Evolutionary conservation across 1,140 invertebrate genomes (phyloP), one percentile per base, ranked within the genome.

Genomic region (Drusus annulatus): DNA sequence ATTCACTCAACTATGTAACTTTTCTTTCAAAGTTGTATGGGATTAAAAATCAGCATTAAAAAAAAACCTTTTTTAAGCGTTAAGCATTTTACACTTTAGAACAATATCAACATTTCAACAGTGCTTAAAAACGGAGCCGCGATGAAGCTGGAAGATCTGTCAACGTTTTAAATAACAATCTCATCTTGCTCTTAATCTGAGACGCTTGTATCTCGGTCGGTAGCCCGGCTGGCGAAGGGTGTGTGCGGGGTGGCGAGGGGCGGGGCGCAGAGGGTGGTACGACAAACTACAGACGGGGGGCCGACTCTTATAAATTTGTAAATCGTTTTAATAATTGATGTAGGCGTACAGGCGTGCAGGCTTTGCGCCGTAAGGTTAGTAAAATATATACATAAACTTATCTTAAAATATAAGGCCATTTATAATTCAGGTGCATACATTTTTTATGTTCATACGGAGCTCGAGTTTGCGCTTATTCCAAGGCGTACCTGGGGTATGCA

Each of bases 291-390:
- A 60, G 78, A 71, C 76, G 23, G 51, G 63, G 68, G 68, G 65
- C 68, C 36, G 71, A 58, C 74, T 79, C 52, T 80, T 80, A 80
- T 80, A 80, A 80, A 80, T 80, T 80, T 80, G 73, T 80, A 80
- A 80, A 80, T 80, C 79, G 79, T 69, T 80, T 80, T 80, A 80
- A 80, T 80, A 80, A 80, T 80, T 80, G 60, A 80, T 80, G 79
- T 63, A 75, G 58, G 56, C 60, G 73, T 76, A 76, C 25, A 75
- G 58, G 60, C 79, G 73, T 58, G 65, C 78, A 45, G 54, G 68
- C 76, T 71, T 51, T 77, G 17, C 65, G 45, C 65, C 56, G 78
- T 79, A 79, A 71, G 52, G 65, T 79, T 79, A 79, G 51, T 79
- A 71, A 79, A 79, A 79, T 79, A 79, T 79, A 79, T 79, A 79